Evolutionary conservation across 2,797 vertebrate genomes (phyloP).

Genomic region (Onychomys leucogaster): DNA sequence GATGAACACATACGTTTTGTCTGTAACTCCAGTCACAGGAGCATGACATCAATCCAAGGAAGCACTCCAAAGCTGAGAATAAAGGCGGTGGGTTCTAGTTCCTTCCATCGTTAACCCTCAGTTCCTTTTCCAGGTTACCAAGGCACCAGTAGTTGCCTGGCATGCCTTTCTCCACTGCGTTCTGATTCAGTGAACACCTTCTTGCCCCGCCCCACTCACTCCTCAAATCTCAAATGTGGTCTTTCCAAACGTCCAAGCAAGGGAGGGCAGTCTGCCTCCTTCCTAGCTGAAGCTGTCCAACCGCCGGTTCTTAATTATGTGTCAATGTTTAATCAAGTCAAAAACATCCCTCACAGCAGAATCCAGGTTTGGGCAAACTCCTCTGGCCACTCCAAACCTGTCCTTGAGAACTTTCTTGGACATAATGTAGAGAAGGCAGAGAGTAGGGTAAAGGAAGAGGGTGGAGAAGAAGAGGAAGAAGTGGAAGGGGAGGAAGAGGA

Average conservation of each 20-base stretch:
- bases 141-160: conserved; percentile 2
- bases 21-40: background rate
- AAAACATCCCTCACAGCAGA: conserved; percentile 51
- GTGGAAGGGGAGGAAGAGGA: background rate
- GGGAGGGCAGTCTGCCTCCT: conserved; percentile 35
- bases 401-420: conserved; percentile 34
- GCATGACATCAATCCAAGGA: background rate
- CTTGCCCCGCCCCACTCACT: background rate
- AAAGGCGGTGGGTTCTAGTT: background rate
- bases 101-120: background rate
- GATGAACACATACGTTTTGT: background rate
- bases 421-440: conserved; percentile 15
- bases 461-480: background rate
- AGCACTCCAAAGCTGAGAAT: background rate
- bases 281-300: conserved; percentile 70
- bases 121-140: conserved; percentile 7
- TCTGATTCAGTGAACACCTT: conserved; percentile 56
- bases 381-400: conserved; percentile 35
- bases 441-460: background rate
- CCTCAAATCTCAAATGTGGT: background rate
- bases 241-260: conserved; percentile 51
- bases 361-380: conserved; percentile 18
- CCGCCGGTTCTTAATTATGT: conserved; percentile 52
- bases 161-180: background rate
- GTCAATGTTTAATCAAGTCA: conserved; percentile 80